A percentile compares a stretch with the other conserved stretches of the same genome.
phyloP scores from a whole-genome alignment of 92 coral and sea anemone genomes.

The Umimayanthus kanabou region DNA sequence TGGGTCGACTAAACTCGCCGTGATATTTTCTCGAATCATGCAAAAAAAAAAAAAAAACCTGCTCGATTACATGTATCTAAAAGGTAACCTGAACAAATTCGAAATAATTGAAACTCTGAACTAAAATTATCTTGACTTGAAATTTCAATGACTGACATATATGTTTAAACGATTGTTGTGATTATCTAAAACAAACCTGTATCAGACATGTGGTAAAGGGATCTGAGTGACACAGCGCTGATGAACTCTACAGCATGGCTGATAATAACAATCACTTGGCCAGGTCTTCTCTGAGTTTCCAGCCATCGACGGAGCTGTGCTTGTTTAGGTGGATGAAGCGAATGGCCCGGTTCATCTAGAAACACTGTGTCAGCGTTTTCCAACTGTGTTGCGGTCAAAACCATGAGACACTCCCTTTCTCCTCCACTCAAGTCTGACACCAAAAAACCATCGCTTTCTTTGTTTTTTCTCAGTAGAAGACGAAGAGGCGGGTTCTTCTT shows the following conservation, averaged over 20 bases:
- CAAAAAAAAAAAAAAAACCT: no score
- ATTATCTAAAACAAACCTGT: neutral
- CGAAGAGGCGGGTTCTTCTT: neutral
- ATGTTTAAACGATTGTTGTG: no score
- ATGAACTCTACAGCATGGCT: constrained; percentile 36
- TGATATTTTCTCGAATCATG: no score
- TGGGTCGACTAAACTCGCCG: no score
- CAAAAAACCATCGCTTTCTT: neutral
- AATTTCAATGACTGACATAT: no score
- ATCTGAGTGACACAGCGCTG: constrained; percentile 7
- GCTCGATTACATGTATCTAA: no score
- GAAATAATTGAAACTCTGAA: no score
- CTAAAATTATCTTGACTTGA: no score
- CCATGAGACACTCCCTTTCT: constrained; percentile 17
- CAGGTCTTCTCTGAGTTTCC: constrained; percentile 3
- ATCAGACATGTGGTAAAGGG: constrained; percentile 39
- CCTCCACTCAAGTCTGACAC: constrained; percentile 5
- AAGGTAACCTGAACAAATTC: no score
- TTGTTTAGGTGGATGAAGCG: constrained; percentile 43
- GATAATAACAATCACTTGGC: constrained; percentile 9
- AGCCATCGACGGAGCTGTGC: constrained; percentile 46
- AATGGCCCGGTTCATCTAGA: constrained; percentile 47
- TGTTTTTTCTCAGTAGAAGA: neutral
- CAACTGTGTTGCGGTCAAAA: constrained; percentile 14
- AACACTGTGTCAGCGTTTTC: constrained; percentile 6